These are phyloP conservation scores for Aythya baeri DNA, from an alignment of 2,113 vertebrate species.

Conservation along the genomic window DNA sequence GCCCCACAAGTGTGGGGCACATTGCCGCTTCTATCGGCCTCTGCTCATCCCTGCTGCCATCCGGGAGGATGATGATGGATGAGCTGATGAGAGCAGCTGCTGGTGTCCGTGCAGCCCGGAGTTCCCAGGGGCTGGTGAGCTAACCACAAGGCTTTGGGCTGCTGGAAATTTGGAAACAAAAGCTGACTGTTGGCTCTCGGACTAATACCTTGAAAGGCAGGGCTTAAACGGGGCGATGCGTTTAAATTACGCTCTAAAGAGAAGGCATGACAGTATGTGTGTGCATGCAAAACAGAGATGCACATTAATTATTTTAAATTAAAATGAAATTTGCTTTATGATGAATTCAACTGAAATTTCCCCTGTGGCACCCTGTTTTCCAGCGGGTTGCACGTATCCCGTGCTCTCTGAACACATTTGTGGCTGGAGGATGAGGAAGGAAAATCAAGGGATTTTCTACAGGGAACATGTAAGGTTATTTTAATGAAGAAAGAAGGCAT, in stretches of 20 bases:
- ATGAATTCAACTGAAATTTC: not conserved
- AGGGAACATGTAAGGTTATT: not conserved
- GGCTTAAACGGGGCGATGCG: not conserved
- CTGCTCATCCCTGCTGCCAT: not conserved
- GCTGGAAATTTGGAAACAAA: conserved; percentile 11
- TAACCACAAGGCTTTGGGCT: not conserved
- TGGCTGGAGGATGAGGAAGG: not conserved
- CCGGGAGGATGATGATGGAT: not conserved
- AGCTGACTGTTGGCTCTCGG: accelerated
- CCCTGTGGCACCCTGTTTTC: not conserved
- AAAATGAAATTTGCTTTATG: not conserved
- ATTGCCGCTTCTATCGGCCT: not conserved
- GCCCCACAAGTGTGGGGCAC: accelerated
- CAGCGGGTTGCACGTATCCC: not conserved
- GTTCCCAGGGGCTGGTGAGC: not conserved
- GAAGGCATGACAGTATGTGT: not conserved
- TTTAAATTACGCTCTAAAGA: not conserved
- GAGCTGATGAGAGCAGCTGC: not conserved
- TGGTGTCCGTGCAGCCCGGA: not conserved
- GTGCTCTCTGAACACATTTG: not conserved
- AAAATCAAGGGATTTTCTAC: not conserved
- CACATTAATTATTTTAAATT: not conserved
- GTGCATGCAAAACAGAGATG: not conserved
- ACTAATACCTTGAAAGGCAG: conserved; percentile 10
- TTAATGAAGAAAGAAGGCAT: not conserved